Conservation (phyloP, 2,888 invertebrate genomes). For the Drosophila limbata region DNA sequence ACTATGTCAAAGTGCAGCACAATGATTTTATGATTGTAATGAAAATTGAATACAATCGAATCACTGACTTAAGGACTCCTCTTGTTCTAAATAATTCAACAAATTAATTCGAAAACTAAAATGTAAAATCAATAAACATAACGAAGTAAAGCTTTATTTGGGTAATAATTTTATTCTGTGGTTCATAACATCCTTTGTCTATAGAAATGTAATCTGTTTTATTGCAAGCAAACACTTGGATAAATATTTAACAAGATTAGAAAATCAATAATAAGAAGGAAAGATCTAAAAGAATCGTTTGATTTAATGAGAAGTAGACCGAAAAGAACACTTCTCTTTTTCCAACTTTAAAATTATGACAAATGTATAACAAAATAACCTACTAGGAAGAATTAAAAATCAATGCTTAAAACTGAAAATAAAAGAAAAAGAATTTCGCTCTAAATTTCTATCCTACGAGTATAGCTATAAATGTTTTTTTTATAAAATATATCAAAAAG, state of each 20-base stretch:
- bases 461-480: neutral
- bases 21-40: constrained; percentile 2
- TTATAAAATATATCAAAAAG: neutral
- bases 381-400: neutral
- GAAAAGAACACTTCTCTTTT: neutral
- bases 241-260: neutral
- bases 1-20: constrained; percentile 5
- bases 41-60: constrained; percentile 4
- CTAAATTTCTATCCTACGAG: neutral
- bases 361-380: neutral
- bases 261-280: neutral
- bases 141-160: neutral
- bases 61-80: neutral
- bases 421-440: neutral
- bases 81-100: neutral
- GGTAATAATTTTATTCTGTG: neutral
- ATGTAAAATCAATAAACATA: neutral
- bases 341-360: neutral
- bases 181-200: no score
- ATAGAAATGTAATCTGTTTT: no score
- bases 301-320: neutral
- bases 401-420: neutral
- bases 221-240: no score
- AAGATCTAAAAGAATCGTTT: neutral
- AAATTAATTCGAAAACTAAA: neutral